Evolutionary conservation across 1,140 invertebrate genomes (phyloP), one percentile per base, ranked within the genome.

Genomic region (Diploscapter pachys): DNA sequence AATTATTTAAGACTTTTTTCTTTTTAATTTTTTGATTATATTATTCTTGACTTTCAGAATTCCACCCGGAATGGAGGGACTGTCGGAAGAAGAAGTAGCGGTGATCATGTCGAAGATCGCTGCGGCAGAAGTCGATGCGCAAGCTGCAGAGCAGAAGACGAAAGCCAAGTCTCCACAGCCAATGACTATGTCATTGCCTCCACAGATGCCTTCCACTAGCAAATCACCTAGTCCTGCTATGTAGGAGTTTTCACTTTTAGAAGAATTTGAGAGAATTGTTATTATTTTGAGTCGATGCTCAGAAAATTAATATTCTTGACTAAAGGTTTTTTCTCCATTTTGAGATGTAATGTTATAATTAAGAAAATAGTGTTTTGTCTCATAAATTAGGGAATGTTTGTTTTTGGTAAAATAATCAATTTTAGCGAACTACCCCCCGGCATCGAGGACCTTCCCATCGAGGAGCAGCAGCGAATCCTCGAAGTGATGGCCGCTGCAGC

Each of bases 101-200:
- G 79, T 79, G 63, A 85, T 84, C 48, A 81, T 84, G 78, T 78
- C 83, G 48, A 83, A 85, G 6, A 85, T 84, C 83, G 77, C 81
- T 54, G 81, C 80, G 73, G 82, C 82, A 48, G 78, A 85, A 76
- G 62, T 82, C 13, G 83, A 85, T 75, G 74, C 73, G 11, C 63
- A 62, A 8, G n/a, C 57, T 50, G 49, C 72, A 73, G 59, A 31
- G 31, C 31, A 31, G 31, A 31, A 31, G 31, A 31, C 31, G 31
- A 31, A 31, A 31, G 31, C 31, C 31, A 31, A 31, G 31, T 31
- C 31, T 31, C 31, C 31, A 31, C 31, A 31, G 31, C 31, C 31
- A 31, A 31, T 31, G 31, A 62, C 53, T 59, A 63, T 53, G 55
- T 70, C 31, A 61, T 70, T 50, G 51, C 68, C 13, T 70, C 55